Evolutionary conservation across 2,888 invertebrate species (phyloP), one percentile per base, ranked within the genome.

Genomic region (Metalampra italica): DNA sequence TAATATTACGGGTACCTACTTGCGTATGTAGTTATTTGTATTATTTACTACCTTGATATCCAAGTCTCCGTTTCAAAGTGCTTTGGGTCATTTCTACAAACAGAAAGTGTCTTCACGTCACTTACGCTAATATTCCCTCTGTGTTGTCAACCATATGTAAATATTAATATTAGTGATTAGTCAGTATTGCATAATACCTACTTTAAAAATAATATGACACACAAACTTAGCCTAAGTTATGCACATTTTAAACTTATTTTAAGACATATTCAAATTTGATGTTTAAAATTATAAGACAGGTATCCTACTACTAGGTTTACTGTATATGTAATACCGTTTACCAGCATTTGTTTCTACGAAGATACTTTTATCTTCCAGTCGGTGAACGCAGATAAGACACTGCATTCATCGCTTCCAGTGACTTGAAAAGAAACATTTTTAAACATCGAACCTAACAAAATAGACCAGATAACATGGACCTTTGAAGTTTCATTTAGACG

Each of bases 71-170:
- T 32, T 32, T 32, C 2, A 3, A 15, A 39, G 34, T 4, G 8
- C 34, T 34, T 4, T 7, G 8, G 22, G 22, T n/a, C 13, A 14
- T 39, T 39, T 39, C 39, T 39, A 39, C 53, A 55, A 53, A 56
- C 56, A 59, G 75, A 76, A 73, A 76, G 75, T 61, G 63, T 64
- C 30, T 60, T 45, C 56, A 58, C 60, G 47, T 51, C 59, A 7
- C 0, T 9, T 41, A 1, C 22, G n/a, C 11, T n/a, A 7, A 37
- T 37, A 7, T 37, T 37, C 2, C 7, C 7, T 12, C 37, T 37
- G 5, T 36, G n/a, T 36, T n/a, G 9, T 36, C 36, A 9, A n/a
- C 36, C 7, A 36, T n/a, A n/a, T 36, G 36, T 36, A 36, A 3
- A 11, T 32, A 32, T 32, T 32, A 36, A n/a, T 11, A 36, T n/a